A percentile compares a stretch with the other conserved stretches of the same genome.
Evolutionary conservation across 2,888 invertebrate species (phyloP).

Genomic region (Ectropis crepuscularia): DNA sequence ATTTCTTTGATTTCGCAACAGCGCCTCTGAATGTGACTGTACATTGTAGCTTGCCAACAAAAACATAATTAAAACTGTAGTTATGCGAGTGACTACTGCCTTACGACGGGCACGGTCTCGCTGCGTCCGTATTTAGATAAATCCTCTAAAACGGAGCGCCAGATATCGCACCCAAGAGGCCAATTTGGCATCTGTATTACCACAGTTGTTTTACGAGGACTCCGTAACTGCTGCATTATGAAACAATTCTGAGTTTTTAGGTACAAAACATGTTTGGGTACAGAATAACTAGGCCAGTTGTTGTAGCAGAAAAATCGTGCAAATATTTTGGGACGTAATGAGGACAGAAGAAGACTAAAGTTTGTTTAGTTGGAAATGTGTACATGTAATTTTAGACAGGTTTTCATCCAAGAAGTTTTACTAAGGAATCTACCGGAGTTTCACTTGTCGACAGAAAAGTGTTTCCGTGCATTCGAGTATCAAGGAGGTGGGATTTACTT

Average conservation of each 20-base stretch:
- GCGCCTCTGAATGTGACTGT: not conserved
- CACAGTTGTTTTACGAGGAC: constrained; percentile 22
- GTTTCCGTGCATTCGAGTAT: too few relatives aligned
- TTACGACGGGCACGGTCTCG: constrained; percentile 40
- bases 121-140: constrained; percentile 11
- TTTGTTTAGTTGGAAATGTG: too few relatives aligned
- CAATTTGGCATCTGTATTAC: constrained; percentile 28
- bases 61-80: constrained; percentile 22
- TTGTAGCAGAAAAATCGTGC: too few relatives aligned
- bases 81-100: constrained; percentile 50
- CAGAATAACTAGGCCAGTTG: too few relatives aligned
- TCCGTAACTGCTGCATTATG: constrained; percentile 27
- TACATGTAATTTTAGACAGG: too few relatives aligned
- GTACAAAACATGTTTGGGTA: constrained; percentile 2
- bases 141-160: constrained; percentile 21
- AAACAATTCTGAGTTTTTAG: constrained; percentile 39
- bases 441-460: too few relatives aligned
- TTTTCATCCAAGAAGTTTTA: too few relatives aligned
- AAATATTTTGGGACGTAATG: too few relatives aligned
- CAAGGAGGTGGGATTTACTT: too few relatives aligned
- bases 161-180: constrained; percentile 35
- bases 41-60: not conserved
- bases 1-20: not conserved
- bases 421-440: too few relatives aligned
- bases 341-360: too few relatives aligned